A percentile compares a stretch with the other conserved stretches of the same genome.
Conservation (phyloP, 2,797 vertebrate genomes). For the Pogonophryne albipinna region DNA sequence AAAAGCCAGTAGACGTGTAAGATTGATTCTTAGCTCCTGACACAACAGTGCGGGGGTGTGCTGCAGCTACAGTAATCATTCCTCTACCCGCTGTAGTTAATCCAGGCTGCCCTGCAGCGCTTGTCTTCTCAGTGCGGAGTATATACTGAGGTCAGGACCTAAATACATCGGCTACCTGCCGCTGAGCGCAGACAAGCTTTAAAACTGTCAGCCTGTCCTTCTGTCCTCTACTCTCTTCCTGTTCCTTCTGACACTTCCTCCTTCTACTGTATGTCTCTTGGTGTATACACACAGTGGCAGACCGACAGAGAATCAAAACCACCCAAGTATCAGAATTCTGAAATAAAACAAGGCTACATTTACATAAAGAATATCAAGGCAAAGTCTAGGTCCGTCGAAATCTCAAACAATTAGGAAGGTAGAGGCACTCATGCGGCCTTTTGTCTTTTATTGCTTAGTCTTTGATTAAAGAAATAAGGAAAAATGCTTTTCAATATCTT, state of each 20-base stretch:
- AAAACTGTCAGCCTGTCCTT: conserved; percentile 64
- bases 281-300: conserved; percentile 33
- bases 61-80: conserved; percentile 63
- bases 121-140: conserved; percentile 68
- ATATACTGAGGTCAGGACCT: conserved; percentile 72
- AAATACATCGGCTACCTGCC: conserved; percentile 67
- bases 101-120: conserved; percentile 66
- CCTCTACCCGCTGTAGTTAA: conserved; percentile 55
- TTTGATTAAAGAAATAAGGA: too few relatives aligned
- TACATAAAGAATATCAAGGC: neutral
- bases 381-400: conserved; percentile 6
- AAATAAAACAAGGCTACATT: conserved; percentile 15
- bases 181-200: conserved; percentile 72
- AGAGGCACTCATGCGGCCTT: neutral
- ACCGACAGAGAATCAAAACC: conserved; percentile 11
- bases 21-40: conserved; percentile 49
- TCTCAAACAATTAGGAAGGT: neutral
- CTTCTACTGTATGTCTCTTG: conserved; percentile 37
- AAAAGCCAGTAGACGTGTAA: conserved; percentile 24
- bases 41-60: conserved; percentile 21
- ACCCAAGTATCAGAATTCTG: neutral
- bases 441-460: too few relatives aligned
- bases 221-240: conserved; percentile 30
- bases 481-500: too few relatives aligned
- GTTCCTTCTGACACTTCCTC: conserved; percentile 44